A percentile compares a stretch with the other conserved stretches of the same genome.
These are phyloP conservation scores for Mus musculus DNA, from an alignment of 2,113 vertebrate genomes.

Conservation along the genomic window DNA sequence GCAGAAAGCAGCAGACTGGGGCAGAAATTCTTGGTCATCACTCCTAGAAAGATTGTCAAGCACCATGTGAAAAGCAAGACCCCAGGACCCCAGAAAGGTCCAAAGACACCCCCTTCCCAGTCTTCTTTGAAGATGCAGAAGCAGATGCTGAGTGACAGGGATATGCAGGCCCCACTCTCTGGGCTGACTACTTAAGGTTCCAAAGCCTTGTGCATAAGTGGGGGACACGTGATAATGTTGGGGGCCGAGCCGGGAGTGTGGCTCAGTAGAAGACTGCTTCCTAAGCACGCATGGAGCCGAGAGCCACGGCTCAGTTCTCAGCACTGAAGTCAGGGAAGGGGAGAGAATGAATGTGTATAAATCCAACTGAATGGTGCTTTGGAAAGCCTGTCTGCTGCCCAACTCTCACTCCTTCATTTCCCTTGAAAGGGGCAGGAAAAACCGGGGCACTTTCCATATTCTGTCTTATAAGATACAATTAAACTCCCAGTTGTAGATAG, in stretches of 20 bases:
- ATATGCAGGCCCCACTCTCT: background rate
- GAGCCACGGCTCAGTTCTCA: background rate
- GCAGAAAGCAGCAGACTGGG: background rate
- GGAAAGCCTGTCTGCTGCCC: background rate
- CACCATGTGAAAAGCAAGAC: background rate
- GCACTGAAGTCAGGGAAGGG: background rate
- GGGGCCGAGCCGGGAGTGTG: background rate
- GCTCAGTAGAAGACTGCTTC: background rate
- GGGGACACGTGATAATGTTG: background rate
- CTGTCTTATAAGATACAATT: background rate
- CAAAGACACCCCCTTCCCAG: background rate
- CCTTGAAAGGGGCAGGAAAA: background rate
- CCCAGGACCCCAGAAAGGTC: background rate
- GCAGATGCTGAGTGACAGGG: background rate
- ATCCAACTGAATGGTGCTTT: background rate
- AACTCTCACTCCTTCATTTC: background rate
- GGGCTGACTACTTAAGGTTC: background rate
- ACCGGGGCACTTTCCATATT: background rate
- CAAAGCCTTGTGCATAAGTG: background rate
- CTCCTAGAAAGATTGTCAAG: background rate
- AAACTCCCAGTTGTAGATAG: background rate
- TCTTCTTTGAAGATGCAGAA: background rate
- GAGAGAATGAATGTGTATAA: background rate
- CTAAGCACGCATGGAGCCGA: background rate
- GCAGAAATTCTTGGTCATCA: background rate